A percentile compares a stretch with the other conserved stretches of the same genome.
Conservation (phyloP, 2,888 invertebrate species). For the Oligia strigilis region DNA sequence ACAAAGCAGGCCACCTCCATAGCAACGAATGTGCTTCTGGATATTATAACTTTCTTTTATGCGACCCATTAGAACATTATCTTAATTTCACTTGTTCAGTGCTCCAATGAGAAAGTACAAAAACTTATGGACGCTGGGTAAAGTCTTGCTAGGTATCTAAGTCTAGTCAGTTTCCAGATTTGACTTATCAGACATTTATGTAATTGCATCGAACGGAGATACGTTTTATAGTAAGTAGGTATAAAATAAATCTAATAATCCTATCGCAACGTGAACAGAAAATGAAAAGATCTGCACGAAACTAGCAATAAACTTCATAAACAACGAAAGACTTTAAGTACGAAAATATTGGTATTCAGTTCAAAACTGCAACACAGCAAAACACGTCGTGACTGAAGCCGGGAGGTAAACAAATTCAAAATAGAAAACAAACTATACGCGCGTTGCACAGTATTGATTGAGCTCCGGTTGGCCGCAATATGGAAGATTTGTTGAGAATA, state of each 20-base stretch:
- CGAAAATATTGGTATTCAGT: slow-evolving; percentile 60
- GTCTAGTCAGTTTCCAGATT: slow-evolving; percentile 44
- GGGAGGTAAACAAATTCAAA: slow-evolving; percentile 71
- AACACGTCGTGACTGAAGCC: slow-evolving; percentile 56
- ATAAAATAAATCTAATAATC: slow-evolving; percentile 47
- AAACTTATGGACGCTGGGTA: slow-evolving; percentile 53
- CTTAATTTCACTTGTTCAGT: slow-evolving; percentile 71
- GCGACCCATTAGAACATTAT: slow-evolving; percentile 75
- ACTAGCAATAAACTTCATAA: slow-evolving; percentile 49
- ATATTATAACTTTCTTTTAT: slow-evolving; percentile 78
- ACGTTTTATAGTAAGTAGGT: slow-evolving; percentile 20
- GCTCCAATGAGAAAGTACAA: slow-evolving; percentile 66
- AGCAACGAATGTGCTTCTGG: slow-evolving; percentile 78
- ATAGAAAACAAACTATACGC: slow-evolving; percentile 75
- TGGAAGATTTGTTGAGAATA: slow-evolving; percentile 88
- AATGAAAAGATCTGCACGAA: slow-evolving; percentile 44
- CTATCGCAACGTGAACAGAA: slow-evolving; percentile 30
- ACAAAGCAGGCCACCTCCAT: slow-evolving; percentile 81
- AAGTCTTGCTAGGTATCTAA: slow-evolving; percentile 36
- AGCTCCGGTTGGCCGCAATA: slow-evolving; percentile 83
- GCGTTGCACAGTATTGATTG: slow-evolving; percentile 81
- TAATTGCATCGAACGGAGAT: slow-evolving; percentile 45
- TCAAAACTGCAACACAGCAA: slow-evolving; percentile 56
- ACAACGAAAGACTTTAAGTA: slow-evolving; percentile 52
- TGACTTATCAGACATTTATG: slow-evolving; percentile 48